A percentile compares a stretch with the other conserved stretches of the same genome.
These are phyloP conservation scores for Drosophila fuyamai DNA, from an alignment of 1,140 invertebrate species.

Conservation along the genomic window DNA sequence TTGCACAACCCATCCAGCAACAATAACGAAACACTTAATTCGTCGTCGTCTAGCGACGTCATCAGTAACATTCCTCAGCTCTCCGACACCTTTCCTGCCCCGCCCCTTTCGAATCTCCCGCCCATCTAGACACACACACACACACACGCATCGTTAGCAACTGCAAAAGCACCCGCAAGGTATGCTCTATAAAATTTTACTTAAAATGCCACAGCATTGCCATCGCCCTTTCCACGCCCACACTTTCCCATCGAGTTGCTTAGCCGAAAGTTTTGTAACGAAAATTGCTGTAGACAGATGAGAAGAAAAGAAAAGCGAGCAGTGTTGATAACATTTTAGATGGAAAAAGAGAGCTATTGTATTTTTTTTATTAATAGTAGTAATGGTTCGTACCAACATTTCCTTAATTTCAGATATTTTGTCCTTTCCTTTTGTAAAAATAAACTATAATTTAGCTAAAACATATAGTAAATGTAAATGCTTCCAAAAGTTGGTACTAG, in stretches of 20 bases:
- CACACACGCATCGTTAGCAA: conserved; percentile 24
- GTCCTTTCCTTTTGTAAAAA: too few species aligned
- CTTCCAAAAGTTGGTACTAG: too few species aligned
- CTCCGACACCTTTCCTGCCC: conserved; percentile 27
- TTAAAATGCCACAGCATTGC: conserved; percentile 77
- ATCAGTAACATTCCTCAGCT: conserved; percentile 59
- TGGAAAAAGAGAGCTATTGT: not conserved
- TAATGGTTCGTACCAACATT: too few species aligned
- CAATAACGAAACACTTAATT: conserved; percentile 72
- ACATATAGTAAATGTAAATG: too few species aligned
- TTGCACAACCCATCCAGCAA: conserved; percentile 60
- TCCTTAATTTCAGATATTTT: too few species aligned
- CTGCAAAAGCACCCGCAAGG: conserved; percentile 54
- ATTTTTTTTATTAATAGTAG: too few species aligned
- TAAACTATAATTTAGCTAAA: too few species aligned
- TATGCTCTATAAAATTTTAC: conserved; percentile 79
- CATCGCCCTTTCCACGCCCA: conserved; percentile 52
- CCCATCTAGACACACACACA: conserved; percentile 1
- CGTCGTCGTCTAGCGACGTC: conserved; percentile 57
- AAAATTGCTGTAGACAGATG: conserved; percentile 59
- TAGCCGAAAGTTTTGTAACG: conserved; percentile 58
- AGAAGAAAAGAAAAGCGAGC: conserved; percentile 9
- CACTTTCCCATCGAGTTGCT: conserved; percentile 37
- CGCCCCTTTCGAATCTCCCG: not conserved
- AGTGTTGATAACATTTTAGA: not conserved